Base-by-base conservation (phyloP, 92 coral and sea anemone species). In the Diadumene lineata region DNA sequence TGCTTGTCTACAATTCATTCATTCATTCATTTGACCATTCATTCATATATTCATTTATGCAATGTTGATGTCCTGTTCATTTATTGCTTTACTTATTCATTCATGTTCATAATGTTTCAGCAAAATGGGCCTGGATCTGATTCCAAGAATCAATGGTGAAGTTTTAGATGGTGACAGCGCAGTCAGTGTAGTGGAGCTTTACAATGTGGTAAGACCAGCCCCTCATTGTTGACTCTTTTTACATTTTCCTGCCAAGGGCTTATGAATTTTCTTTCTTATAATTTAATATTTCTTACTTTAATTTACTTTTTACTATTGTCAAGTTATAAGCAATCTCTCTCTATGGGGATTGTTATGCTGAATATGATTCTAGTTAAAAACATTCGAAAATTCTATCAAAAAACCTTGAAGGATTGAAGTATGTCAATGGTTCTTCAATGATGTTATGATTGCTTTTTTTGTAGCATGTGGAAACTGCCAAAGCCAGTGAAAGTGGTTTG, bases 121-220 rank as follows among this genome's bases (percentile, higher is more conserved):
- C 63, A 90, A 96, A 92, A 86, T 96, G 99, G 92, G 93, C 21
- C 89, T 96, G 70, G 99, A 96, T 80, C 89, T 96, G 28, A 91
- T 96, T 43, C 99, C 99, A 64, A 87, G 99, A 51, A 82, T 86
- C 17, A 85, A 96, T 89, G 99, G 97, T 0, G 96, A 86, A 68
- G 93, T 90, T 55, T 88, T 86, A 61, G 97, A 87, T 82, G 97
- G 84, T 34, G 97, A 92, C 64, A 83, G 88, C 28, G 81, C 77
- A 9, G 64, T 58, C n/a, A 96, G 99, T 84, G 99, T 96, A 34
- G 97, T 96, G 23, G 97, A 96, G 38, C 80, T 96, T 13, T 96
- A 92, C 84, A 84, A 92, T 79, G 90, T 96, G 85, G 99, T 96
- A 66, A 85, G 98, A 77, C 25, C 16, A 38, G 21, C 58, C 13